These are phyloP conservation scores for Opisthograptis luteolata DNA, from an alignment of 2,888 invertebrate species.

Conservation along the genomic window DNA sequence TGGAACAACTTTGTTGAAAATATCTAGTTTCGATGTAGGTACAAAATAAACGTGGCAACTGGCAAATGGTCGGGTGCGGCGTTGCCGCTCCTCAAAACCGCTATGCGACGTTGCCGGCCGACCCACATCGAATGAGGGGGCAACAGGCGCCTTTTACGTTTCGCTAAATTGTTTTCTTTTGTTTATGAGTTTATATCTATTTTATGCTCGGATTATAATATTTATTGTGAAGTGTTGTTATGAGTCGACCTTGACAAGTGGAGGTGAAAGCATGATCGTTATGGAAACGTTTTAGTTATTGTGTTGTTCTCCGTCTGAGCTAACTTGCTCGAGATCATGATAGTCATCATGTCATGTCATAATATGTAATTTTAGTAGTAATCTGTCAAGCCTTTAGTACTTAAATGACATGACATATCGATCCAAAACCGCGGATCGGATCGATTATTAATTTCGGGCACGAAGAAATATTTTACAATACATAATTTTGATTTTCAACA, in stretches of 20 bases:
- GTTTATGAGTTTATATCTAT: constrained; percentile 13
- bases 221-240: constrained; percentile 1
- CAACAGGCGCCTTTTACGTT: constrained; percentile 56
- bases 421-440: too few species aligned
- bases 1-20: constrained; percentile 18
- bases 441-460: too few species aligned
- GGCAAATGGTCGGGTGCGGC: constrained; percentile 34
- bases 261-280: too few species aligned
- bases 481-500: too few species aligned
- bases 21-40: constrained; percentile 18
- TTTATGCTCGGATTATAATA: constrained; percentile 5
- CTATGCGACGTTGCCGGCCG: constrained; percentile 73
- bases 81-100: constrained; percentile 62
- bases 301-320: too few species aligned
- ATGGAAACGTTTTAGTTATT: too few species aligned
- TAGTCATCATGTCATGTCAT: too few species aligned
- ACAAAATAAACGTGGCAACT: constrained; percentile 14
- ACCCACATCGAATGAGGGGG: constrained; percentile 57
- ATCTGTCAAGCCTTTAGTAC: too few species aligned
- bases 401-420: too few species aligned
- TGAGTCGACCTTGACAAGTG: constrained; percentile 14
- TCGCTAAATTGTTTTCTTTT: constrained; percentile 55
- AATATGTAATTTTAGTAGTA: too few species aligned
- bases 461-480: too few species aligned
- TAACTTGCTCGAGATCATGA: too few species aligned